These are phyloP conservation scores for Listronotus bonariensis DNA, from an alignment of 1,140 invertebrate genomes.

Conservation along the genomic window DNA sequence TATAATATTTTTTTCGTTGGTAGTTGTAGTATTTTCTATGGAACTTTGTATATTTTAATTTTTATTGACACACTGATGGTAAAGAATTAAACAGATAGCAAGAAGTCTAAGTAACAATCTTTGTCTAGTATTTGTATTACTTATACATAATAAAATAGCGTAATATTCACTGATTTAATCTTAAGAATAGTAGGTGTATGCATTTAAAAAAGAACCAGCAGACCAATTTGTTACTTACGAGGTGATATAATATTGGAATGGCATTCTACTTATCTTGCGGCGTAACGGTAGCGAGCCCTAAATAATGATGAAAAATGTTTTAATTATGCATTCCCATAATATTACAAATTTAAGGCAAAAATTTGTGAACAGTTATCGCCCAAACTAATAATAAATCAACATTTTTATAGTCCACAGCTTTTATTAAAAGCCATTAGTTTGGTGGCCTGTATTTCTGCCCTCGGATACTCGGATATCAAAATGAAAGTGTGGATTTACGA, in stretches of 20 bases:
- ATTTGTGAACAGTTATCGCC: constrained; percentile 52
- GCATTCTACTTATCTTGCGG: constrained; percentile 31
- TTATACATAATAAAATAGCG: no score
- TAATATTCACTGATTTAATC: not conserved
- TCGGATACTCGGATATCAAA: constrained; percentile 32
- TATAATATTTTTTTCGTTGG: no score
- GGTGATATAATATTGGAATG: constrained; percentile 29
- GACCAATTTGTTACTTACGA: constrained; percentile 21
- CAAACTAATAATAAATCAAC: constrained; percentile 55
- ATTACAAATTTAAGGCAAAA: constrained; percentile 50
- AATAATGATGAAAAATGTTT: constrained; percentile 55
- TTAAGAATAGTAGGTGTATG: not conserved
- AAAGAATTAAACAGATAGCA: no score
- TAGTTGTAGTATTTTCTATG: no score
- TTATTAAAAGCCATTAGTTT: constrained; percentile 57
- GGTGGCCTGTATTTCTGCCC: constrained; percentile 40
- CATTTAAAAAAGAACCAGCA: constrained; percentile 6
- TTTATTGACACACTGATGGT: no score
- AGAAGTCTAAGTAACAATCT: no score
- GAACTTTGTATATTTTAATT: no score
- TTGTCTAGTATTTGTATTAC: no score
- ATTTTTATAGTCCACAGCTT: constrained; percentile 55
- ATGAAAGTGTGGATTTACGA: constrained; percentile 32
- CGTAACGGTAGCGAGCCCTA: constrained; percentile 24
- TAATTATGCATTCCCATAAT: constrained; percentile 53